Evolutionary conservation across 2,113 vertebrate species (phyloP).

Genomic region (Ivindomyrus marchei): DNA sequence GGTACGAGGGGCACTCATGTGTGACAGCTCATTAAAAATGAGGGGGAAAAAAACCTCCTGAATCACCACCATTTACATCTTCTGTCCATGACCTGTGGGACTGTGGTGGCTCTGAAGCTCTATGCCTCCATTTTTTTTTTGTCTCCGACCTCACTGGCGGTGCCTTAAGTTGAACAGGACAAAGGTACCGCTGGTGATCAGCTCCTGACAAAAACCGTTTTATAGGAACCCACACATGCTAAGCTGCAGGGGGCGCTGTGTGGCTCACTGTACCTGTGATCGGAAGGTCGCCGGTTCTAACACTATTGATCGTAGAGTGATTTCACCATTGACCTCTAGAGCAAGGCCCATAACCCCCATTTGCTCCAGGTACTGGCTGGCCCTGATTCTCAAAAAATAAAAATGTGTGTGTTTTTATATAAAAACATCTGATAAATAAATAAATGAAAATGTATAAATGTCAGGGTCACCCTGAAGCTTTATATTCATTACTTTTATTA

Average conservation of each 20-base stretch:
- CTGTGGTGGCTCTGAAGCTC: not conserved
- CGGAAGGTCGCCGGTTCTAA: not conserved
- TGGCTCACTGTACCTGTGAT: not conserved
- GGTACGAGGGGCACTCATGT: not conserved
- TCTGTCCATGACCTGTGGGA: not conserved
- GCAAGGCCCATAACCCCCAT: not conserved
- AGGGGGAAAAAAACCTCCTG: not conserved
- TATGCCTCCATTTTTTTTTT: not conserved
- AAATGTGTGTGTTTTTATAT: not conserved
- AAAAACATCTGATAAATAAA: not conserved
- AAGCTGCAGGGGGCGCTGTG: not conserved
- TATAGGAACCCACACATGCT: not conserved
- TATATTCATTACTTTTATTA: not conserved
- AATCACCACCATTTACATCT: not conserved
- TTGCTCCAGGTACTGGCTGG: not conserved
- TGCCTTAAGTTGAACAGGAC: not conserved
- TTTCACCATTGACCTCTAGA: not conserved
- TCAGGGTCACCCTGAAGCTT: not conserved
- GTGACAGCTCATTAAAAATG: not conserved
- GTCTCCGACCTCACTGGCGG: not conserved
- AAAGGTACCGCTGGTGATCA: not conserved
- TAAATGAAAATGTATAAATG: not conserved
- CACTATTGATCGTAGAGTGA: not conserved
- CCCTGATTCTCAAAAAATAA: not conserved
- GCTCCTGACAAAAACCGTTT: not conserved